phyloP scores from a whole-genome alignment of 2,888 invertebrate species.

The Agonopterix subpropinquella region DNA sequence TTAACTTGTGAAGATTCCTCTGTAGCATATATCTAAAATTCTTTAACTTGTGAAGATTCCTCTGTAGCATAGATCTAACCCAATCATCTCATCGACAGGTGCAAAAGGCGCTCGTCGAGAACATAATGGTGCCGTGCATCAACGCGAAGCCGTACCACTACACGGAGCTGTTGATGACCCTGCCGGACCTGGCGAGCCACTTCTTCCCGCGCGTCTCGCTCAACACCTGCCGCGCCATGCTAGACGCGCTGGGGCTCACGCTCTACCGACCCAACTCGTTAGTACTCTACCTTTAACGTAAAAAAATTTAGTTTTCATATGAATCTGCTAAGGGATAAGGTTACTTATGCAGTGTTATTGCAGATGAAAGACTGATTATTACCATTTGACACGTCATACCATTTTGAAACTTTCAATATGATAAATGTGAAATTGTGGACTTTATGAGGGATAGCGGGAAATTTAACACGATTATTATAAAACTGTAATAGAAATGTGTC shows the following conservation, averaged over 20 bases:
- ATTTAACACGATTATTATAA: too few species aligned
- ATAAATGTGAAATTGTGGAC: too few species aligned
- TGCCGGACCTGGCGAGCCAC: constrained; percentile 86
- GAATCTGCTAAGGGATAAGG: too few species aligned
- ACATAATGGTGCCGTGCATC: constrained; percentile 89
- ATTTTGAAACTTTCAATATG: too few species aligned
- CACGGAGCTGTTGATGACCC: constrained; percentile 87
- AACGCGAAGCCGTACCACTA: constrained; percentile 91
- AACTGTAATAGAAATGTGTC: too few species aligned
- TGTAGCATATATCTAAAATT: too few species aligned
- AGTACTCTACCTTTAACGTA: constrained; percentile 42
- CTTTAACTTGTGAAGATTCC: neutral
- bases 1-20: too few species aligned
- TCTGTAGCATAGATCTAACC: neutral
- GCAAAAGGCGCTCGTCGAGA: constrained; percentile 87
- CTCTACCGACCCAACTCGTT: constrained; percentile 90
- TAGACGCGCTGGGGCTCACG: constrained; percentile 87
- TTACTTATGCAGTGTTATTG: too few species aligned
- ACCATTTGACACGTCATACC: too few species aligned
- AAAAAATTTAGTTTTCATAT: too few species aligned
- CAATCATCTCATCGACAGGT: constrained; percentile 55
- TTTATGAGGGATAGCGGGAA: too few species aligned
- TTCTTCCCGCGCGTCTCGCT: constrained; percentile 87
- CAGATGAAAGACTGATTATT: too few species aligned
- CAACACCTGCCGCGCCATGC: constrained; percentile 84